phyloP scores from a whole-genome alignment of 1,140 invertebrate species.

The Heliconius himera region DNA sequence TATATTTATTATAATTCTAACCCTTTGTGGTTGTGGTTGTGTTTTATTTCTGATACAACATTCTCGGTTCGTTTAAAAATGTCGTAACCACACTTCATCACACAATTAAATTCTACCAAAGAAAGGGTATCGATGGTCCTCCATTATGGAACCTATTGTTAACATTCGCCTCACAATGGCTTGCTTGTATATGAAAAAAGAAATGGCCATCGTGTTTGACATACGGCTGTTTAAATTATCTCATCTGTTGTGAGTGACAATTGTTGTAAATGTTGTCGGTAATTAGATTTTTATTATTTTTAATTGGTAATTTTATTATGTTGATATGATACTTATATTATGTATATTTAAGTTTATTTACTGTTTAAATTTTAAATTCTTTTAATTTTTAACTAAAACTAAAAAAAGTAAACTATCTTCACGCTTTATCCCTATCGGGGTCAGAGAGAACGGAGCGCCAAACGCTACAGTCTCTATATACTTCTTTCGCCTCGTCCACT shows the following conservation, averaged over 20 bases:
- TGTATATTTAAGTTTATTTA: too few relatives aligned
- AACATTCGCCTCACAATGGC: slow-evolving; percentile 72
- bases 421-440: too few relatives aligned
- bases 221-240: slow-evolving; percentile 37
- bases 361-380: too few relatives aligned
- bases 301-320: too few relatives aligned
- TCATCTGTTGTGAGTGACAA: background rate
- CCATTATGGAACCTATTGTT: slow-evolving; percentile 78
- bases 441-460: too few relatives aligned
- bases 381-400: too few relatives aligned
- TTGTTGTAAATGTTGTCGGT: background rate
- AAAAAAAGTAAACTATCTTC: too few relatives aligned
- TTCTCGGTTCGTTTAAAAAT: slow-evolving; percentile 59
- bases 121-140: slow-evolving; percentile 76
- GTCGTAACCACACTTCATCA: slow-evolving; percentile 78
- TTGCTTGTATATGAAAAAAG: slow-evolving; percentile 77
- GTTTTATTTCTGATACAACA: slow-evolving; percentile 36
- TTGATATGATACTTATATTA: too few relatives aligned
- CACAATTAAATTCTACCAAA: slow-evolving; percentile 76
- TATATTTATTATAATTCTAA: background rate
- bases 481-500: too few relatives aligned
- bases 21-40: background rate
- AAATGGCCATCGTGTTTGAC: slow-evolving; percentile 63
- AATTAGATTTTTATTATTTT: background rate
- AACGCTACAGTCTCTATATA: too few relatives aligned